Conservation (phyloP, 2,888 invertebrate genomes). For the Caradrina kadenii region DNA sequence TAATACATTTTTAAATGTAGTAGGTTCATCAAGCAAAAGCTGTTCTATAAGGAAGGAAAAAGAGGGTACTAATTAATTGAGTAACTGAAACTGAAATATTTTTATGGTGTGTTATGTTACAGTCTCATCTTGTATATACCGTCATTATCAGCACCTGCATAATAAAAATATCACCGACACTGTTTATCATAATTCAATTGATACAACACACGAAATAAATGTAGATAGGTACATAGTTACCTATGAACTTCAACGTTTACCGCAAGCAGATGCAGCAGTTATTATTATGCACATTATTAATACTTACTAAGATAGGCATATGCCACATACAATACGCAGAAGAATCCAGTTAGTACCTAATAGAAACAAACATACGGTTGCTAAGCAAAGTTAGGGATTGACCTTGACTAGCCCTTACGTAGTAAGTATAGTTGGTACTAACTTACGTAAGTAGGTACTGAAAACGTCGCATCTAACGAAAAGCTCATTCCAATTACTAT, state of each 20-base stretch:
- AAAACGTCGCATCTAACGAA: slow-evolving; percentile 3
- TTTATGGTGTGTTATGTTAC: slow-evolving; percentile 1
- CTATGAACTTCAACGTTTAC: slow-evolving; percentile 31
- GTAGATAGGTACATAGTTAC: slow-evolving; percentile 3
- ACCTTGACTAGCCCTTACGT: slow-evolving; percentile 10
- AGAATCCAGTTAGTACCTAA: background rate
- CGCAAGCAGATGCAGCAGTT: slow-evolving; percentile 24
- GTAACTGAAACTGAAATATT: background rate
- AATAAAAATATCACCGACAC: slow-evolving; percentile 19
- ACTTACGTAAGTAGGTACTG: slow-evolving; percentile 3
- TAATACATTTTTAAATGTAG: no score
- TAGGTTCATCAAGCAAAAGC: no score
- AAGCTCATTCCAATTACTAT: slow-evolving; percentile 3
- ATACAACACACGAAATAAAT: slow-evolving; percentile 23
- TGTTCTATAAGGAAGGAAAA: slow-evolving; percentile 24
- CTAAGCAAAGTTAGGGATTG: background rate
- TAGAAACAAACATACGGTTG: background rate
- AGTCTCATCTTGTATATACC: slow-evolving; percentile 21
- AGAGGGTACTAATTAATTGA: background rate
- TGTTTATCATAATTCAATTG: slow-evolving; percentile 36
- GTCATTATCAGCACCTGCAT: slow-evolving; percentile 23
- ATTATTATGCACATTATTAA: slow-evolving; percentile 24
- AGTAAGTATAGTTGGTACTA: background rate
- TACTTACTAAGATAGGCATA: slow-evolving; percentile 1
- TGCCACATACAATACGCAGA: background rate